Conservation (phyloP, 1,140 invertebrate species). For the Drosophila tropicalis region DNA sequence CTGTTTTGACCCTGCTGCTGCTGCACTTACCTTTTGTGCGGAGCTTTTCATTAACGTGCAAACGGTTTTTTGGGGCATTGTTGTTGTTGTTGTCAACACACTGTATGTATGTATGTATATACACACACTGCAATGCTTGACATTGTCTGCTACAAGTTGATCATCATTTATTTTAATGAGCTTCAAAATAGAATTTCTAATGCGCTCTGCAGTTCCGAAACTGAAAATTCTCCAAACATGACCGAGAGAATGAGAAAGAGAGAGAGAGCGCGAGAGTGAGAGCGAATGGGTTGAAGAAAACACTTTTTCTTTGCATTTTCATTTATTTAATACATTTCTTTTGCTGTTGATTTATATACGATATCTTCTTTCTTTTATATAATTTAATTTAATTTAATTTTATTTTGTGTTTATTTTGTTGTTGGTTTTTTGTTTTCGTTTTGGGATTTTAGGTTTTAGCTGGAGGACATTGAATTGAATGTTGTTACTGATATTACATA, state of each 20-base stretch:
- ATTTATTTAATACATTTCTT: slow-evolving; percentile 32
- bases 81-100: slow-evolving; percentile 51
- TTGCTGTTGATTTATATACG: slow-evolving; percentile 28
- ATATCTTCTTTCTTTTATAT: slow-evolving; percentile 48
- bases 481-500: slow-evolving; percentile 73
- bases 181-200: slow-evolving; percentile 75
- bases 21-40: slow-evolving; percentile 57
- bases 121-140: slow-evolving; percentile 44
- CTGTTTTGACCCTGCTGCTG: background rate
- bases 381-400: slow-evolving; percentile 59
- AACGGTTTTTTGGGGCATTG: slow-evolving; percentile 45
- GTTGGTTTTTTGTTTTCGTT: background rate
- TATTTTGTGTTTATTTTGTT: slow-evolving; percentile 44
- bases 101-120: slow-evolving; percentile 19
- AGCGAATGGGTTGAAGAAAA: background rate
- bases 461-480: slow-evolving; percentile 81
- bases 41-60: slow-evolving; percentile 62
- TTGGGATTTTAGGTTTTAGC: slow-evolving; percentile 51
- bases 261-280: background rate
- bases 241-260: background rate
- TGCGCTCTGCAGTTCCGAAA: slow-evolving; percentile 21
- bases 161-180: slow-evolving; percentile 81
- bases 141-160: slow-evolving; percentile 45
- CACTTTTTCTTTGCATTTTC: slow-evolving; percentile 35
- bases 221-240: slow-evolving; percentile 12